These are phyloP conservation scores for Ariolimax columbianus DNA, from an alignment of 2,888 invertebrate genomes.

Conservation along the genomic window DNA sequence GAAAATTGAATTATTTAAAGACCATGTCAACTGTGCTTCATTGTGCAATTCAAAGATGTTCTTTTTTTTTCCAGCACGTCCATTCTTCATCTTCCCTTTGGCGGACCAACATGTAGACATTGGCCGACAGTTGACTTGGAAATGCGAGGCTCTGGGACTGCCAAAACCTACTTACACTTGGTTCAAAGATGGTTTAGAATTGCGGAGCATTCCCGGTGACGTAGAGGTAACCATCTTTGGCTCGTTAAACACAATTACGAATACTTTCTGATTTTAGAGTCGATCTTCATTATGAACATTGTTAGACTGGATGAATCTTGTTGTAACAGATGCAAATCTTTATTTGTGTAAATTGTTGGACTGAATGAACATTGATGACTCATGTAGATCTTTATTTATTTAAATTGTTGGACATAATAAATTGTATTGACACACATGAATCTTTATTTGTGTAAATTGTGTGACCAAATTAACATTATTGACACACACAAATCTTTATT, in stretches of 20 bases:
- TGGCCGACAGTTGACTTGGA: conserved; percentile 66
- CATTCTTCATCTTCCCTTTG: conserved; percentile 72
- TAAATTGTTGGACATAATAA: too few relatives aligned
- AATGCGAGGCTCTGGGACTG: conserved; percentile 69
- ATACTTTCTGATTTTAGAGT: too few relatives aligned
- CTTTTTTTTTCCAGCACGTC: conserved; percentile 64
- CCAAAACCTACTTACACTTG: conserved; percentile 69
- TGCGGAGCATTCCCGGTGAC: conserved; percentile 50
- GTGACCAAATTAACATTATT: background rate
- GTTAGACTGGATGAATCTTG: too few relatives aligned
- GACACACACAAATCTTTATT: background rate
- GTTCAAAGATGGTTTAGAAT: conserved; percentile 66
- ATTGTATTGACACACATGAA: background rate
- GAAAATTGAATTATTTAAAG: too few relatives aligned
- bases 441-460: too few relatives aligned
- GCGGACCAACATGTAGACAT: conserved; percentile 71
- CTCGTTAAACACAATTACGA: background rate
- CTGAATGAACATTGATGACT: too few relatives aligned
- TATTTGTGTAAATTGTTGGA: too few relatives aligned
- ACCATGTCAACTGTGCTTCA: too few relatives aligned
- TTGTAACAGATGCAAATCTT: too few relatives aligned
- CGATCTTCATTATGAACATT: background rate
- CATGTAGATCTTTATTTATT: too few relatives aligned
- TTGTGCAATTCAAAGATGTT: background rate
- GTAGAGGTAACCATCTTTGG: conserved; percentile 53